Base-by-base conservation (phyloP, 2,888 invertebrate genomes). In the Idaea dimidiata region DNA sequence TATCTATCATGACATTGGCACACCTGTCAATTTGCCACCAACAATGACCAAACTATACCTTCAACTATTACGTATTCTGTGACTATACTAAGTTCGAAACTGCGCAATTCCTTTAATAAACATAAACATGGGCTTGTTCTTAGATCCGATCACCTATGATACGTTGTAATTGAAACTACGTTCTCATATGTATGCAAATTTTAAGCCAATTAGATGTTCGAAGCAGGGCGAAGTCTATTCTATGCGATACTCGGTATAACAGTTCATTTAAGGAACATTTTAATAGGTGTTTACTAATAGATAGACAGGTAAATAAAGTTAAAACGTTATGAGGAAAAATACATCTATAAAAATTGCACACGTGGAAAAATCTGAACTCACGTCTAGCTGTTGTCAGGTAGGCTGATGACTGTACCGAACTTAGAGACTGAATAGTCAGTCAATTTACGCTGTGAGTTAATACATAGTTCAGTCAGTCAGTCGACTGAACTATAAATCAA, bases 191-290 rank as follows among this genome's bases (percentile, higher is more conserved):
- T 43, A 43, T 43, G 43, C 43, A 43, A 43, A 43, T 43, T 43
- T 43, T 43, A 43, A 43, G 10, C 43, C 43, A 58, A 24, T 58
- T 24, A 31, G 53, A 17, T 58, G 58, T 53, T 17, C 59, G 17
- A 59, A 56, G 54, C 14, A 59, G 18, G 59, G 43, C 54, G 43
- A 43, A 43, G 43, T 43, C 43, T 8, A 43, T 43, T 43, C 43
- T 8, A 43, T 58, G 57, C 59, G 57, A 55, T 55, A 59, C 63
- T 43, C 43, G 10, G 43, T 10, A 43, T 14, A 43, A 43, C 43
- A 43, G 43, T 43, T 43, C 14, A 43, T 3, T 43, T 43, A 8
- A 10, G 8, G 43, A 43, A 43, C 43, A 43, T 43, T 43, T 43
- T 24, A 24, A 43, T 43, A 7, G 43, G 43, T 43, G 2, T 8